These are phyloP conservation scores for Sesia bembeciformis DNA, from an alignment of 2,888 invertebrate genomes.

Conservation along the genomic window DNA sequence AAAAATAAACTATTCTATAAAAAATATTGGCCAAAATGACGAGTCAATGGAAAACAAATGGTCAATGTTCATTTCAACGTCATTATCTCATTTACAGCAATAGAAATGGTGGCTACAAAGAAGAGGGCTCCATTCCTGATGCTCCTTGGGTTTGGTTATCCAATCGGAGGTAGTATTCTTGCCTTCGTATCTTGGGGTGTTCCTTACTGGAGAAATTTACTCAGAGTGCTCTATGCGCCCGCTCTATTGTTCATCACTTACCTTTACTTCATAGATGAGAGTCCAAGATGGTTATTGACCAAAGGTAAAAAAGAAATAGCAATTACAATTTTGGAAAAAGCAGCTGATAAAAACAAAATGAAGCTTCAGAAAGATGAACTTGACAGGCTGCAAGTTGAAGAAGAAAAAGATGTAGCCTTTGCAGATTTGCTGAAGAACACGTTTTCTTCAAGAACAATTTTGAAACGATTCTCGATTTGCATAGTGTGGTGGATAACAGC, in stretches of 20 bases:
- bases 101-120: slow-evolving; percentile 75
- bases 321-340: slow-evolving; percentile 64
- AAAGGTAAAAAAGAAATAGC: slow-evolving; percentile 74
- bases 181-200: slow-evolving; percentile 75
- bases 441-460: slow-evolving; percentile 35
- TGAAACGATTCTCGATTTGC: slow-evolving; percentile 48
- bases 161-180: slow-evolving; percentile 72
- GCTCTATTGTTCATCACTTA: slow-evolving; percentile 75
- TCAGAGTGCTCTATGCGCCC: slow-evolving; percentile 77
- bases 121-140: slow-evolving; percentile 72
- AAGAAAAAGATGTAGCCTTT: slow-evolving; percentile 1
- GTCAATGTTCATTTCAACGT: too few species aligned
- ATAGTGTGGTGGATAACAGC: slow-evolving; percentile 43
- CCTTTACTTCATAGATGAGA: slow-evolving; percentile 76
- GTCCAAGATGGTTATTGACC: slow-evolving; percentile 78
- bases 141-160: slow-evolving; percentile 66
- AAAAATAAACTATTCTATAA: too few species aligned
- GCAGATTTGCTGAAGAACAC: slow-evolving; percentile 23
- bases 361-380: slow-evolving; percentile 3
- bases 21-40: too few species aligned
- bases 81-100: slow-evolving; percentile 44
- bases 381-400: neutral
- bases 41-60: too few species aligned
- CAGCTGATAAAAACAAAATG: slow-evolving; percentile 42
- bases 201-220: slow-evolving; percentile 75